These are phyloP conservation scores for Drosophila hamatofila DNA, from an alignment of 2,888 invertebrate species.

Conservation along the genomic window DNA sequence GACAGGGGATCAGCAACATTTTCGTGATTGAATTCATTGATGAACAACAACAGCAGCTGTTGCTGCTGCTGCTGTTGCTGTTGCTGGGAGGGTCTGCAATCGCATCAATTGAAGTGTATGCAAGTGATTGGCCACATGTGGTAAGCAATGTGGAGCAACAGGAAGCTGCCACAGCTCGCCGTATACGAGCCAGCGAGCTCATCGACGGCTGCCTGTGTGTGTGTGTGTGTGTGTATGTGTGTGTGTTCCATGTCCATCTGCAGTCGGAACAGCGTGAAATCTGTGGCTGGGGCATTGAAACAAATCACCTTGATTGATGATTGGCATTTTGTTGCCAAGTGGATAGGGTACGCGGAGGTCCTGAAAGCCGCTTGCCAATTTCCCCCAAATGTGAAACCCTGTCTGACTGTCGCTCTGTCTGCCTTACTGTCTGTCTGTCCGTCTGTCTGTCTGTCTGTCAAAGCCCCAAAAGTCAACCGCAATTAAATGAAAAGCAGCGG, in stretches of 20 bases:
- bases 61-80: background rate
- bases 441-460: conserved; percentile 40
- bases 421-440: background rate
- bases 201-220: conserved; percentile 1
- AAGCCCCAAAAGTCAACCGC: conserved; percentile 77
- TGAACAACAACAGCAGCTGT: conserved; percentile 60
- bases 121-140: conserved; percentile 77
- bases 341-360: conserved; percentile 5
- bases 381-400: conserved; percentile 8
- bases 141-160: conserved; percentile 59
- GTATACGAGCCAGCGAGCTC: background rate
- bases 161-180: conserved; percentile 24
- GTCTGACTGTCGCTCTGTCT: background rate
- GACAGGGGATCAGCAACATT: conserved; percentile 52
- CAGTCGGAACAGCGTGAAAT: conserved; percentile 74
- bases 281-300: conserved; percentile 77
- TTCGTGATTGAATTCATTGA: conserved; percentile 79
- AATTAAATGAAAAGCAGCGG: conserved; percentile 74
- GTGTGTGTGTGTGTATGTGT: background rate
- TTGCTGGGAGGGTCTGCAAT: conserved; percentile 7
- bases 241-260: conserved; percentile 40
- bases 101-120: conserved; percentile 67
- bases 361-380: conserved; percentile 15
- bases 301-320: conserved; percentile 85
- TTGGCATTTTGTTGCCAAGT: conserved; percentile 78